Conservation (phyloP, 1,140 invertebrate genomes). For the Parapsyche elsis region DNA sequence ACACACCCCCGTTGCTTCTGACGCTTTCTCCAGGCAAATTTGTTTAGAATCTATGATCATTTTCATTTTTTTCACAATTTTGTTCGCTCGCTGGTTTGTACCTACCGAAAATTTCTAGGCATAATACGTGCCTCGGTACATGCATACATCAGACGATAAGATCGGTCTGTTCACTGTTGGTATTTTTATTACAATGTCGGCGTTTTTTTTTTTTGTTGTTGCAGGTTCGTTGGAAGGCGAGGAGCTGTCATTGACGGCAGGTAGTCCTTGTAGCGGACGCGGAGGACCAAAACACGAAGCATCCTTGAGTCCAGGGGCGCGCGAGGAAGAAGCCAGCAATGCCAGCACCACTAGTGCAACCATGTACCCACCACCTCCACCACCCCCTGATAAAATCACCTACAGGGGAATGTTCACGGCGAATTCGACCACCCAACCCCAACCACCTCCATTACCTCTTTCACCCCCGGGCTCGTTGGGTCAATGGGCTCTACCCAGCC, state of each 20-base stretch:
- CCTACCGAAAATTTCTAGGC: too few relatives aligned
- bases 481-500: constrained; percentile 71
- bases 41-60: too few relatives aligned
- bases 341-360: constrained; percentile 72
- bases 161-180: background rate
- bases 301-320: constrained; percentile 70
- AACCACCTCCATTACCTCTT: constrained; percentile 64
- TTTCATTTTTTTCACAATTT: too few relatives aligned
- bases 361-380: constrained; percentile 70
- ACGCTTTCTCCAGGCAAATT: too few relatives aligned
- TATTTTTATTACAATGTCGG: background rate
- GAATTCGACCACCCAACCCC: constrained; percentile 69
- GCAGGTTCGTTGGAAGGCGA: constrained; percentile 81
- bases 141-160: background rate
- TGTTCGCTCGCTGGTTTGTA: too few relatives aligned
- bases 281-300: constrained; percentile 70
- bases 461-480: constrained; percentile 62
- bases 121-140: background rate
- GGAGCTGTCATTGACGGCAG: constrained; percentile 74
- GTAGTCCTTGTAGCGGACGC: constrained; percentile 61
- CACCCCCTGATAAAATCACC: constrained; percentile 70
- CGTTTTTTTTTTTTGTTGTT: constrained; percentile 63
- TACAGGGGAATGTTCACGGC: constrained; percentile 78
- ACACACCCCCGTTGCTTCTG: too few relatives aligned
- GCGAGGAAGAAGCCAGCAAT: constrained; percentile 80